These are phyloP conservation scores for Nestor notabilis DNA, from an alignment of 2,113 vertebrate species.

Conservation along the genomic window DNA sequence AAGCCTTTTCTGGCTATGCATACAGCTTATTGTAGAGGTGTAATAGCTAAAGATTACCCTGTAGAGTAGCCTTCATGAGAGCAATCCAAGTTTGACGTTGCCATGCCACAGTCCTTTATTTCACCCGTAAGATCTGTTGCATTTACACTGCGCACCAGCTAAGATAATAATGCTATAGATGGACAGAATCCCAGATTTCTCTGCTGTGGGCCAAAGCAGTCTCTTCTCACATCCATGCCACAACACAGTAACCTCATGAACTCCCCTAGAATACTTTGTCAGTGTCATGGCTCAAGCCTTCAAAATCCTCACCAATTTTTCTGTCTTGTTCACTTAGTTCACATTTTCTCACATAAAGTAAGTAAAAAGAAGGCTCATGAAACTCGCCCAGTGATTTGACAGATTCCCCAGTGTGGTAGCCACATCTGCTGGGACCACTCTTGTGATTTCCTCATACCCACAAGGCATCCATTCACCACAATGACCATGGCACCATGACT, in stretches of 20 bases:
- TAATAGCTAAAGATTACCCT: background rate
- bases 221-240: background rate
- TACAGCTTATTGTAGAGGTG: background rate
- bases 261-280: background rate
- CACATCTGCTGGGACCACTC: background rate
- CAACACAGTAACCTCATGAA: background rate
- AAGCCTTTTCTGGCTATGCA: background rate
- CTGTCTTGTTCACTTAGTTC: background rate
- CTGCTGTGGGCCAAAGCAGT: background rate
- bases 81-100: background rate
- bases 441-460: background rate
- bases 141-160: background rate
- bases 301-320: background rate
- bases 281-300: background rate
- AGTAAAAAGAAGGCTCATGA: background rate
- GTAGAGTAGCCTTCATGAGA: background rate
- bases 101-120: background rate
- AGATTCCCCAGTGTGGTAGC: fast-evolving
- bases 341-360: background rate
- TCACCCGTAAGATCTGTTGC: background rate
- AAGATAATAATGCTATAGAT: fast-evolving
- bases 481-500: background rate
- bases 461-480: background rate
- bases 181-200: background rate
- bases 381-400: background rate